Evolutionary conservation across 2,888 invertebrate species (phyloP).

Genomic region (Caprella mutica): DNA sequence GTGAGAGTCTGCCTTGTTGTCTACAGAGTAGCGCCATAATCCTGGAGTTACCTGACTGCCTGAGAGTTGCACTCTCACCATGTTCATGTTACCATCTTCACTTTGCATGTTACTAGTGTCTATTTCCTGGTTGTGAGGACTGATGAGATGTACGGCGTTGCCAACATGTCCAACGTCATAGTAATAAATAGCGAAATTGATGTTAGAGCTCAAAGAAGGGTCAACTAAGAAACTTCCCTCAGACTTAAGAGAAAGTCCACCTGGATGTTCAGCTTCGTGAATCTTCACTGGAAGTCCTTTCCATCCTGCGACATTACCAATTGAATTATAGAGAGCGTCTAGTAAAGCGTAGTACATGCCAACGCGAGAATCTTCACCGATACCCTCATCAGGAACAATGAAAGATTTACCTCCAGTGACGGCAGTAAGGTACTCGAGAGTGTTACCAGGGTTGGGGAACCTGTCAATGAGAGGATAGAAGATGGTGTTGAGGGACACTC

Average conservation of each 20-base stretch:
- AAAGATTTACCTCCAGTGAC: slow-evolving; percentile 44
- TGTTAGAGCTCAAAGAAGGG: slow-evolving; percentile 41
- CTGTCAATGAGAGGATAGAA: slow-evolving; percentile 32
- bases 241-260: slow-evolving; percentile 19
- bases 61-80: slow-evolving; percentile 26
- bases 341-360: slow-evolving; percentile 36
- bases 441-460: slow-evolving; percentile 23
- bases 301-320: slow-evolving; percentile 29
- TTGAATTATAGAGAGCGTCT: slow-evolving; percentile 37
- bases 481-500: slow-evolving; percentile 28
- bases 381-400: slow-evolving; percentile 46
- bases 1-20: slow-evolving; percentile 48
- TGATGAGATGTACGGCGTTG: slow-evolving; percentile 30
- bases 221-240: slow-evolving; percentile 48
- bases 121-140: slow-evolving; percentile 30
- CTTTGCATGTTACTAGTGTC: slow-evolving; percentile 34
- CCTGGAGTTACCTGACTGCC: slow-evolving; percentile 41
- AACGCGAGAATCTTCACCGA: slow-evolving; percentile 36
- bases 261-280: slow-evolving; percentile 28
- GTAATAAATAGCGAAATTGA: slow-evolving; percentile 35
- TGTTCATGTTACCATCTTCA: slow-evolving; percentile 33
- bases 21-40: slow-evolving; percentile 51
- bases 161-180: slow-evolving; percentile 35
- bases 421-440: slow-evolving; percentile 45
- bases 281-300: slow-evolving; percentile 29